These are phyloP conservation scores for Capitulum mitella DNA, from an alignment of 2,888 invertebrate species.

Conservation along the genomic window DNA sequence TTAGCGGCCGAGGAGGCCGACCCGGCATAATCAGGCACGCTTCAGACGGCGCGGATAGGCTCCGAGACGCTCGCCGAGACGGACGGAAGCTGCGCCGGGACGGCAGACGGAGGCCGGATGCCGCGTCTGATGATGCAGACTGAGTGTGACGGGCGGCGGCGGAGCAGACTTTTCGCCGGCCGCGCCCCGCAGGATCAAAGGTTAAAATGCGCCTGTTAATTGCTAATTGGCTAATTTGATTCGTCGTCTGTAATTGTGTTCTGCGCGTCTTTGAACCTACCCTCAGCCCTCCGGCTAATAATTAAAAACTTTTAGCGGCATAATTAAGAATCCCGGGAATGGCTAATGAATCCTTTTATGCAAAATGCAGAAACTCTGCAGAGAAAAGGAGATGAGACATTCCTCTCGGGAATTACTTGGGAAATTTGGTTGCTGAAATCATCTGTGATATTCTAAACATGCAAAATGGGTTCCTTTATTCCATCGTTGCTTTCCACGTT, in stretches of 20 bases:
- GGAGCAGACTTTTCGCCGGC: neutral
- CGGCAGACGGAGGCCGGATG: too few species aligned
- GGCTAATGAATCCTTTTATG: slow-evolving; percentile 19
- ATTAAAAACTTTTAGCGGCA: slow-evolving; percentile 11
- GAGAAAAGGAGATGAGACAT: neutral
- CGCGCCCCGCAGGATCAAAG: neutral
- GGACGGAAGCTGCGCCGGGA: too few species aligned
- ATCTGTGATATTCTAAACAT: too few species aligned
- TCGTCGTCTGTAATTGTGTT: slow-evolving; percentile 3
- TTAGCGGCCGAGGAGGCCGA: neutral
- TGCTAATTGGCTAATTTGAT: slow-evolving; percentile 23
- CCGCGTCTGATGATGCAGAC: neutral
- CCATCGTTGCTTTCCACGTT: too few species aligned
- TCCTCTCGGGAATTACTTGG: neutral
- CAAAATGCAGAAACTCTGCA: neutral
- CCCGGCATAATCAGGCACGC: neutral
- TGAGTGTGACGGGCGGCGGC: neutral
- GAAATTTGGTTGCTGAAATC: too few species aligned
- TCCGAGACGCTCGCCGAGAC: too few species aligned
- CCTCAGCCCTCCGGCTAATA: neutral
- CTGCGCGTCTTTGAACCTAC: neutral
- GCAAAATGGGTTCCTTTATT: too few species aligned
- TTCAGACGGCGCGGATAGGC: neutral
- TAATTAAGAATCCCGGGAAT: neutral
- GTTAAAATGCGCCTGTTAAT: slow-evolving; percentile 3